Evolutionary conservation across 2,888 invertebrate species (phyloP).

Genomic region (Orgyia antiqua): DNA sequence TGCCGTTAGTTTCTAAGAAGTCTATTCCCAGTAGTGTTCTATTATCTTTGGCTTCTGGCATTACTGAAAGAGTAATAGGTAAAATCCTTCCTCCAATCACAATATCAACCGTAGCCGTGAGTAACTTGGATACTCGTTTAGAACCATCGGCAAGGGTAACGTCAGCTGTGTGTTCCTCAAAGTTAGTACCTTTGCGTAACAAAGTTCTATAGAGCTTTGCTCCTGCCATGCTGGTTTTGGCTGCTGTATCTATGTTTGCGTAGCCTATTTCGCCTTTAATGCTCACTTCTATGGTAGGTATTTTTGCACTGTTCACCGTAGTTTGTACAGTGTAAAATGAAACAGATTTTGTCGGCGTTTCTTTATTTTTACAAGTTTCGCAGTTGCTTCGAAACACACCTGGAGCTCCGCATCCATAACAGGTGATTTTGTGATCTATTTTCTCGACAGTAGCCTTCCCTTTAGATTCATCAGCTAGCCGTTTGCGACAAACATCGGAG

Average conservation of each 20-base stretch:
- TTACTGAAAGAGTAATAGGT: not conserved
- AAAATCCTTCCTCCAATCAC: not conserved
- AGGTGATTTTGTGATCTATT: not conserved
- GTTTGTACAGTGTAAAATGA: not conserved
- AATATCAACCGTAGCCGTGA: not conserved
- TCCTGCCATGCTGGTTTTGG: not conserved
- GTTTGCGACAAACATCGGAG: not conserved
- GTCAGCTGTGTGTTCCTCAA: not conserved
- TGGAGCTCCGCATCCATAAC: not conserved
- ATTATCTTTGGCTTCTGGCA: not conserved
- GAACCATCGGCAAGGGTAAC: not conserved
- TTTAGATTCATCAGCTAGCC: not conserved
- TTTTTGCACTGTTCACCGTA: not conserved
- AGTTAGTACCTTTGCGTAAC: not conserved
- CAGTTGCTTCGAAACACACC: constrained; percentile 1
- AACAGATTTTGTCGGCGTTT: not conserved
- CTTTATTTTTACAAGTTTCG: not conserved
- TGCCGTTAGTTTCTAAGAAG: not conserved
- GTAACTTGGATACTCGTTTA: not conserved
- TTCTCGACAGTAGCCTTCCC: not conserved
- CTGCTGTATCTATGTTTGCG: not conserved
- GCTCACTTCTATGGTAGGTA: not conserved
- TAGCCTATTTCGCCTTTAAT: not conserved
- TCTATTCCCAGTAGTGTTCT: not conserved
- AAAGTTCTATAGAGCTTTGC: not conserved